Evolutionary conservation across 64 coral and sea anemone species (phyloP), one percentile per base, ranked within the genome.

Genomic region (Pachyseris speciosa): DNA sequence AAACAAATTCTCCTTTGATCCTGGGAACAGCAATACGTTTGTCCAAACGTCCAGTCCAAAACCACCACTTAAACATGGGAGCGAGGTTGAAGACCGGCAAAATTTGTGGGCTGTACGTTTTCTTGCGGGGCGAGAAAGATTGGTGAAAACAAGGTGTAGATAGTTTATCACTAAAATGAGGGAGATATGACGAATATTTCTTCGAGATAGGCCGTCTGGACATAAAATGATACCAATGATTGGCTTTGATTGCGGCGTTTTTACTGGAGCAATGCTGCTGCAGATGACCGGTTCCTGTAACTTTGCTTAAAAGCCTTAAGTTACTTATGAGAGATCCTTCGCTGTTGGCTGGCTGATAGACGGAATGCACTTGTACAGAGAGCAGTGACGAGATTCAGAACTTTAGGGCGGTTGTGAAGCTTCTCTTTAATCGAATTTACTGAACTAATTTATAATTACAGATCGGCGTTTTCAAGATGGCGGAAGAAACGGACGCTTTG

Each of bases 21-120:
- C n/a, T n/a, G n/a, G n/a, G n/a, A n/a, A n/a, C n/a, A n/a, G n/a
- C n/a, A n/a, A n/a, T n/a, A 25, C 37, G 7, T 33, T 37, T 58
- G 19, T 79, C 49, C 49, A 36, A 8, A 13, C 15, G 48, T 79
- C 75, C 75, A 79, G 48, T 79, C 48, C 75, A 79, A 79, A 74
- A 40, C 58, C 29, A 16, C 36, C 12, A 2, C 6, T 9, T 79
- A 1, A 9, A 38, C 32, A 57, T 58, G 30, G 5, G 24, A 57
- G 37, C 50, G 75, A 79, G 75, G 48, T 15, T 78, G 30, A 4
- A 79, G 47, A 59, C 20, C 22, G 17, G 19, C 50, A 79, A 19
- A 9, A 26, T 9, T 33, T 32, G 26, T 27, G 32, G 29, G 11
- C 11, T 16, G 17, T n/a, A 17, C 30, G 24, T 57, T 37, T 36